These are phyloP conservation scores for Psittacus erithacus DNA, from an alignment of 2,113 vertebrate species.

Conservation along the genomic window DNA sequence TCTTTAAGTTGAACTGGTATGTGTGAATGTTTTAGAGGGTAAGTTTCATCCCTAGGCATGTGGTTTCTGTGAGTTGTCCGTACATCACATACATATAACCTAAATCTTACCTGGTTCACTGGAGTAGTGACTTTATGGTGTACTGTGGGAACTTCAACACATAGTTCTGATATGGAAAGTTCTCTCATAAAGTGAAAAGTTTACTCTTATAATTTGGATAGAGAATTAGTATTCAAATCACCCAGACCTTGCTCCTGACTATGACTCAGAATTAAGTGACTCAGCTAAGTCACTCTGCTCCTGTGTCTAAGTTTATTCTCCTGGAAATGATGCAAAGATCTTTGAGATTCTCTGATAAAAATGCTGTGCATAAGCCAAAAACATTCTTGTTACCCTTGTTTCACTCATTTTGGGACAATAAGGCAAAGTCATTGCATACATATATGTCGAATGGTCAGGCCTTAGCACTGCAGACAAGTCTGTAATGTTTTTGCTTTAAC, in stretches of 20 bases:
- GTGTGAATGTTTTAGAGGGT: not conserved
- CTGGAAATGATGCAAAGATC: not conserved
- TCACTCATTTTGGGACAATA: not conserved
- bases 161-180: not conserved
- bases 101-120: not conserved
- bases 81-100: not conserved
- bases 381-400: not conserved
- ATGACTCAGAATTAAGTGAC: slow-evolving; percentile 27
- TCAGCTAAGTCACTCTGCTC: not conserved
- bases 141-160: not conserved
- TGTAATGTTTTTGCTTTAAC: not conserved
- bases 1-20: not conserved
- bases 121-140: not conserved
- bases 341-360: slow-evolving; percentile 1
- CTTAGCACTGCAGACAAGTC: not conserved
- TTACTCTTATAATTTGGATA: not conserved
- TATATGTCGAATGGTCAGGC: not conserved
- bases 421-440: not conserved
- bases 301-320: not conserved
- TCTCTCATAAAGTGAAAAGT: not conserved
- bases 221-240: not conserved
- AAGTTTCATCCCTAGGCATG: not conserved
- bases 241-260: not conserved
- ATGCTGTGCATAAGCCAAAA: not conserved
- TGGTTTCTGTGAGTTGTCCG: not conserved